A percentile compares a stretch with the other conserved stretches of the same genome.
Conservation (phyloP, 1,140 invertebrate genomes). For the Drosophila bocki region DNA sequence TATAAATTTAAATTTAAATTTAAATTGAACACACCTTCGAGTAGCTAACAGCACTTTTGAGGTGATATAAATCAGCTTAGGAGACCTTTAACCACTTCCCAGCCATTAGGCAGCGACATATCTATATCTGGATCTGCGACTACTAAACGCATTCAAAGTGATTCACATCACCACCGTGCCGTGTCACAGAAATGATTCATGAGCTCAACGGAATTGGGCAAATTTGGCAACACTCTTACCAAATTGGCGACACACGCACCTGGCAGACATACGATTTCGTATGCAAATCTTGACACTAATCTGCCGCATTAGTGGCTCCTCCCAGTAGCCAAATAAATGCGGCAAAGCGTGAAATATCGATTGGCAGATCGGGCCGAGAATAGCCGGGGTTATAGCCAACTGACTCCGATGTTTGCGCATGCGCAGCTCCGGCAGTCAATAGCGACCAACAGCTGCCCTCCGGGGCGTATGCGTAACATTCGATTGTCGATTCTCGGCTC, state of each 20-base stretch:
- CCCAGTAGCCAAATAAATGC: slow-evolving; percentile 50
- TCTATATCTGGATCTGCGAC: slow-evolving; percentile 30
- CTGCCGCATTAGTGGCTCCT: slow-evolving; percentile 67
- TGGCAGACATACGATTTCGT: slow-evolving; percentile 73
- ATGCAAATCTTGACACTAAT: slow-evolving; percentile 85
- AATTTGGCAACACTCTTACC: slow-evolving; percentile 63
- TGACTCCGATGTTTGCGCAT: slow-evolving; percentile 41
- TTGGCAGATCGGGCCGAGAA: slow-evolving; percentile 51
- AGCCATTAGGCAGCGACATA: slow-evolving; percentile 31
- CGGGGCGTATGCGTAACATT: slow-evolving; percentile 81
- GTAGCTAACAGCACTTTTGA: neutral
- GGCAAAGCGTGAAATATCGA: slow-evolving; percentile 77
- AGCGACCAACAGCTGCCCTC: slow-evolving; percentile 58
- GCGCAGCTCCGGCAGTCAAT: slow-evolving; percentile 28
- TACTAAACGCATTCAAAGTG: slow-evolving; percentile 33
- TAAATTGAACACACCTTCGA: neutral
- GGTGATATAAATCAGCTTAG: slow-evolving; percentile 7
- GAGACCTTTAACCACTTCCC: slow-evolving; percentile 18
- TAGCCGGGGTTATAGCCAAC: slow-evolving; percentile 64
- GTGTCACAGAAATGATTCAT: slow-evolving; percentile 58
- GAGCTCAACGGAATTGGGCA: slow-evolving; percentile 43
- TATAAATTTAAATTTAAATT: neutral
- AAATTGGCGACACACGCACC: slow-evolving; percentile 51
- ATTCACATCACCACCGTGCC: slow-evolving; percentile 30
- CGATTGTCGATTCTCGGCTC: slow-evolving; percentile 51